Percentiles rank a stretch among this genome's conserved stretches.
Conservation (phyloP, 1,140 invertebrate genomes). For the Notospermus geniculatus region DNA sequence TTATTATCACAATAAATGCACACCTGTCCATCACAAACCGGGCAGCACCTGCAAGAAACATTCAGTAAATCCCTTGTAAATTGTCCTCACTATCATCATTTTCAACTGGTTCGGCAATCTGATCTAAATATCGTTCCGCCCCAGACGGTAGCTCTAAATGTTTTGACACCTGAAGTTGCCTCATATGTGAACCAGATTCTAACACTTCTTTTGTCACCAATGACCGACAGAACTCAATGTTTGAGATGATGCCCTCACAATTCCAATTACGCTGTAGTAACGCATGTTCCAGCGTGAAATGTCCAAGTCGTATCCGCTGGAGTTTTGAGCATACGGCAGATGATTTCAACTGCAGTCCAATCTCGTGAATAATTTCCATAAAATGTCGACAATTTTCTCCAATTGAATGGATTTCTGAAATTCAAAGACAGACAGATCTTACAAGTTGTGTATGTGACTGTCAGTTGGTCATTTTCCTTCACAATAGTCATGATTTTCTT, state of each 20-base stretch:
- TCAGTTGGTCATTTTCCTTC: too few species aligned
- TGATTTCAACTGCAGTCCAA: conserved; percentile 75
- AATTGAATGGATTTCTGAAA: conserved; percentile 78
- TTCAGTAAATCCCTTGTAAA: too few species aligned
- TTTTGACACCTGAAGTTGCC: neutral
- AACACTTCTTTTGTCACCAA: conserved; percentile 31
- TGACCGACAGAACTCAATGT: conserved; percentile 59
- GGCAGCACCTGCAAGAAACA: too few species aligned
- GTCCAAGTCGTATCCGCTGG: conserved; percentile 76
- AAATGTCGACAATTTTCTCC: conserved; percentile 80
- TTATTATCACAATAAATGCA: too few species aligned
- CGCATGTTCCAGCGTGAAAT: conserved; percentile 74
- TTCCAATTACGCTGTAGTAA: conserved; percentile 82
- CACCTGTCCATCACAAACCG: too few species aligned
- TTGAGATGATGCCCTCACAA: conserved; percentile 76
- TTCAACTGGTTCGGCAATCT: neutral
- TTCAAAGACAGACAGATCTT: conserved; percentile 23
- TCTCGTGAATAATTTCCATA: conserved; percentile 70
- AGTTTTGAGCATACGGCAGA: conserved; percentile 77
- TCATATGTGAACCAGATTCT: conserved; percentile 1
- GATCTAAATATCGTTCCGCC: neutral
- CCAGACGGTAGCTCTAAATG: neutral
- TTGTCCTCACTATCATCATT: neutral
- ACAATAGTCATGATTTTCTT: too few species aligned
- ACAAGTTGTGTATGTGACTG: neutral